Evolutionary conservation across 1,140 invertebrate species (phyloP), one percentile per base, ranked within the genome.

Genomic region (Rhynchophorus ferrugineus): DNA sequence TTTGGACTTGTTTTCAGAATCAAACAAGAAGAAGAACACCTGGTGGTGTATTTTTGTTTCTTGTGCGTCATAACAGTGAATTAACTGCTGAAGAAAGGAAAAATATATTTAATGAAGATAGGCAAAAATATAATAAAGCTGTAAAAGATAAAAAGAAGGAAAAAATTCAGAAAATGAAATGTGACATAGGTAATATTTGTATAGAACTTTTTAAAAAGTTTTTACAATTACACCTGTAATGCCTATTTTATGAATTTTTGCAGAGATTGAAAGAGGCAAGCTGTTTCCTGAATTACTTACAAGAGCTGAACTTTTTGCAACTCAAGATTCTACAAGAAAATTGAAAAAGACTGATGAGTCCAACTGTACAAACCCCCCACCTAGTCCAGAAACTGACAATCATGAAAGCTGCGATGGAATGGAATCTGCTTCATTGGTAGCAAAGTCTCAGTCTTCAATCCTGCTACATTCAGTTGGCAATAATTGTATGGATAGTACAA

Each of bases 21-120:
- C 84, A 85, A 46, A 82, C 77, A 22, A 77, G 89, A 46, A 76
- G 88, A 53, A 76, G 89, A 62, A 91, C 88, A 16, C 80, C 88
- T 0, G 89, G 89, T 3, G 89, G 89, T 36, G 79, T 91, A 51
- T 92, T 84, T 68, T 74, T 93, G 7, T 87, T 84, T 65, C 71
- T 93, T 11, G 66, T 92, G 16, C 89, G 90, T 72, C 77, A 81
- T 61, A 81, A 90, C 62, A 72, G 80, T 41, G 74, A 80, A 50
- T 74, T 89, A 29, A 80, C 81, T 0, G 77, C 78, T 58, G 78
- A 81, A 52, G 78, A 84, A 69, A 75, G 81, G 59, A 78, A 79
- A 54, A 70, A 81, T 62, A 86, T 91, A 61, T 90, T 91, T 72
- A 73, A 69, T 13, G 79, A 84, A 49, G 83, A 86, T 46, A 75